A percentile compares a stretch with the other conserved stretches of the same genome.
Conservation (phyloP, 2,113 vertebrate species). For the Ciconia stormi region DNA sequence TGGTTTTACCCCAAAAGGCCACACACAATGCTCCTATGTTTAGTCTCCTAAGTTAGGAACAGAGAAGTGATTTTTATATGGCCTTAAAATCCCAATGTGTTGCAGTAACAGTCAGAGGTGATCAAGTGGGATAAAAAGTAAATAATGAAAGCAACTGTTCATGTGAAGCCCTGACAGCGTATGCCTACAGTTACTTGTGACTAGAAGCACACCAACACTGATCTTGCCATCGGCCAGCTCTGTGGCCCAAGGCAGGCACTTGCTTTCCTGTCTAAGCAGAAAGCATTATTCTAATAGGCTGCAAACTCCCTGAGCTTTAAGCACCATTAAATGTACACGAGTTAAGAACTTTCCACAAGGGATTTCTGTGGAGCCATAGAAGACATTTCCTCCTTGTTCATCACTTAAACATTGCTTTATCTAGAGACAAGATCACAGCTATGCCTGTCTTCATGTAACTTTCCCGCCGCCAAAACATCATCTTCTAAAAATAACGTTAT, state of each 20-base stretch:
- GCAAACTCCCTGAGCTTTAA: not conserved
- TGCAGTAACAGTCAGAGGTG: not conserved
- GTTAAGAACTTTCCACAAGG: not conserved
- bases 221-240: not conserved
- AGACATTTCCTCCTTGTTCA: not conserved
- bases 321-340: not conserved
- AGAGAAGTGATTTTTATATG: not conserved
- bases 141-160: not conserved
- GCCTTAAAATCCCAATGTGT: not conserved
- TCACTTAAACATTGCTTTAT: not conserved
- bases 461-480: not conserved
- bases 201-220: not conserved
- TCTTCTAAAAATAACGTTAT: not conserved
- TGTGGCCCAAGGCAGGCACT: not conserved
- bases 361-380: not conserved
- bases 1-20: not conserved
- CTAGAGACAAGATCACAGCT: not conserved
- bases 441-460: not conserved
- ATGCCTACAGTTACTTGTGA: not conserved
- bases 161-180: not conserved
- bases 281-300: not conserved
- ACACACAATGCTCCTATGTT: not conserved
- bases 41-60: not conserved
- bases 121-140: not conserved
- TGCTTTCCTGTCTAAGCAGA: not conserved